Conservation (phyloP, 1,140 invertebrate species). For the Manduca sexta region DNA sequence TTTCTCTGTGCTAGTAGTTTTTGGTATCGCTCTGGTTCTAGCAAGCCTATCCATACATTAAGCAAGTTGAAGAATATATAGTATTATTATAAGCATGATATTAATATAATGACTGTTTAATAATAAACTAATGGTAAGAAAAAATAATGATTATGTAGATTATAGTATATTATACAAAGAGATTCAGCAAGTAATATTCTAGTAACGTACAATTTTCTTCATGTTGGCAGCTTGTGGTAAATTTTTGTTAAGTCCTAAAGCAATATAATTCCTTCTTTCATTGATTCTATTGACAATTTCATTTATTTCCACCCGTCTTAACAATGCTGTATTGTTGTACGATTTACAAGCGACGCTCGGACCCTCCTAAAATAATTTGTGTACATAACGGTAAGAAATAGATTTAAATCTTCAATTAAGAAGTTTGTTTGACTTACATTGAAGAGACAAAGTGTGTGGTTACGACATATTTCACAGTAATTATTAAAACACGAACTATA, state of each 20-base stretch:
- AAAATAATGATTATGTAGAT: too few relatives aligned
- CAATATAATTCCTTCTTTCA: slow-evolving; percentile 49
- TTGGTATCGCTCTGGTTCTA: too few relatives aligned
- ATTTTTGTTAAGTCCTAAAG: slow-evolving; percentile 33
- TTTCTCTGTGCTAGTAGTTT: too few relatives aligned
- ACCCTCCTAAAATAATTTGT: too few relatives aligned
- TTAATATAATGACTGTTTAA: too few relatives aligned
- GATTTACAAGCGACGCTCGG: slow-evolving; percentile 32
- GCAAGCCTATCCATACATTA: too few relatives aligned
- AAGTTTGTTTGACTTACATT: slow-evolving; percentile 32
- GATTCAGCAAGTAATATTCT: neutral
- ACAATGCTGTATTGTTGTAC: slow-evolving; percentile 32
- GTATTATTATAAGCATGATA: too few relatives aligned
- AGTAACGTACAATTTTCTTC: slow-evolving; percentile 56
- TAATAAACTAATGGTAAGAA: too few relatives aligned
- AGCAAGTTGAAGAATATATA: too few relatives aligned
- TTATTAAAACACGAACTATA: slow-evolving; percentile 12
- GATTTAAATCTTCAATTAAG: too few relatives aligned
- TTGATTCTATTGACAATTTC: slow-evolving; percentile 48
- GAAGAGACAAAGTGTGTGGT: slow-evolving; percentile 47
- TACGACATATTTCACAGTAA: slow-evolving; percentile 48
- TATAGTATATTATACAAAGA: too few relatives aligned
- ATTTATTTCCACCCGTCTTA: slow-evolving; percentile 30
- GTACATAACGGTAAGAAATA: neutral
- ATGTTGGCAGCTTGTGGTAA: slow-evolving; percentile 53